Conservation (phyloP, 1,140 invertebrate species). For the Cardiocondyla obscurior region DNA sequence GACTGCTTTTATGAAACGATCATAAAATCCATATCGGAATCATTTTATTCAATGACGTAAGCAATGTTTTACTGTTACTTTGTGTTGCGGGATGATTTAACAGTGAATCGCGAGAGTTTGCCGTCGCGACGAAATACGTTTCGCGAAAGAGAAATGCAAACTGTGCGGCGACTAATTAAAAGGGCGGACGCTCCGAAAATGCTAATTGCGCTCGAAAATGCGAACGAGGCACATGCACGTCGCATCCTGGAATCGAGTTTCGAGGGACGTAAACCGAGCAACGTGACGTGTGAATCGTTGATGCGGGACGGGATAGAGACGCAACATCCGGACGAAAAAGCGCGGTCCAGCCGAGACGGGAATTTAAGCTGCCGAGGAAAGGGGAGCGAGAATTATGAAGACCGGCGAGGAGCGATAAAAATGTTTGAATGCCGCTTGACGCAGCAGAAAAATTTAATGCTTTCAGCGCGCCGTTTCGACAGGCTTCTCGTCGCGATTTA, state of each 20-base stretch:
- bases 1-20: too few relatives aligned
- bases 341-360: neutral
- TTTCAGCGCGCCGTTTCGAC: neutral
- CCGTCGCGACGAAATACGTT: neutral
- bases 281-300: neutral
- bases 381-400: constrained; percentile 17
- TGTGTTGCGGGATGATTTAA: neutral
- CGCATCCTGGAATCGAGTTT: constrained; percentile 71
- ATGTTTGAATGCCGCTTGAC: constrained; percentile 27
- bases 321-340: neutral
- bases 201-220: constrained; percentile 61
- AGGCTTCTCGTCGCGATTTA: neutral
- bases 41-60: neutral
- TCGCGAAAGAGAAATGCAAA: constrained; percentile 23
- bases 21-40: neutral
- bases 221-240: constrained; percentile 49
- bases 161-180: constrained; percentile 17
- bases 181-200: constrained; percentile 57
- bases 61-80: neutral
- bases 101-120: neutral
- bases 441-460: constrained; percentile 31
- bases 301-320: neutral
- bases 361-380: neutral
- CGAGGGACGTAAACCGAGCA: constrained; percentile 60
- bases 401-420: constrained; percentile 18